Conservation (phyloP, 2,888 invertebrate species). For the Eurytoma californica region DNA sequence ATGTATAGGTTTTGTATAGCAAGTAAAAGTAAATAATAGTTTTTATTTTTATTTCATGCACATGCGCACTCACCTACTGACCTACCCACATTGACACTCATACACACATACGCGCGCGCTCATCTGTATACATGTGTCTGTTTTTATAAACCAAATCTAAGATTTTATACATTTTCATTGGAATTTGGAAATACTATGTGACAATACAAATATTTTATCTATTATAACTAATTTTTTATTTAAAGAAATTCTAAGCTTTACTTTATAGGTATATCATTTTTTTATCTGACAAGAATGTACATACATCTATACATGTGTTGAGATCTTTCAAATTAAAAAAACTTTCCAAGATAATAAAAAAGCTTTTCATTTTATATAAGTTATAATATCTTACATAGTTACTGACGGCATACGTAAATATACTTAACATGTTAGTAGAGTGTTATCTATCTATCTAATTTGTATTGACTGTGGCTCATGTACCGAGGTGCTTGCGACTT, state of each 20-base stretch:
- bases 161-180: conserved; percentile 6
- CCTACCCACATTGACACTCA: too few relatives aligned
- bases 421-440: conserved; percentile 39
- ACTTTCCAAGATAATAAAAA: too few relatives aligned
- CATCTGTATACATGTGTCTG: background rate
- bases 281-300: too few relatives aligned
- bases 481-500: too few relatives aligned
- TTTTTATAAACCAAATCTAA: conserved; percentile 29
- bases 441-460: background rate
- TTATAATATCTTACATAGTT: too few relatives aligned
- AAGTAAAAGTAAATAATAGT: conserved; percentile 31
- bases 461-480: too few relatives aligned
- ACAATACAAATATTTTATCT: conserved; percentile 19
- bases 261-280: too few relatives aligned
- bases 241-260: conserved; percentile 19
- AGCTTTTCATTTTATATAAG: too few relatives aligned
- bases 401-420: background rate
- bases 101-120: too few relatives aligned
- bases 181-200: conserved; percentile 15
- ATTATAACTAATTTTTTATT: conserved; percentile 23
- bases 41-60: background rate
- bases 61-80: too few relatives aligned
- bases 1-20: conserved; percentile 51
- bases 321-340: too few relatives aligned
- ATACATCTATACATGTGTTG: too few relatives aligned